These are phyloP conservation scores for Drosophila saltans DNA, from an alignment of 1,140 invertebrate genomes.

Conservation along the genomic window DNA sequence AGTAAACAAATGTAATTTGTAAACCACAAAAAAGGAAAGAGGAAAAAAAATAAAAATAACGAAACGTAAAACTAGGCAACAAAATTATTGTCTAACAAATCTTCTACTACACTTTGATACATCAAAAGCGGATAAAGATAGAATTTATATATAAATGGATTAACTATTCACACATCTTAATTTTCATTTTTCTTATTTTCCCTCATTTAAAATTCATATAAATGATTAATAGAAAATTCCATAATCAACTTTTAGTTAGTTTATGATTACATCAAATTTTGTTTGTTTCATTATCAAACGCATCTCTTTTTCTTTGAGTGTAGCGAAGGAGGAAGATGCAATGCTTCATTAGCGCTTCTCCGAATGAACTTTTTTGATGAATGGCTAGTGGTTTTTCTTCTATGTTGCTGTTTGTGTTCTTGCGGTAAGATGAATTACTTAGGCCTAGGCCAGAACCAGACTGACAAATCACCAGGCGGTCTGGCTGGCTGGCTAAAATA, in stretches of 20 bases:
- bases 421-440: constrained; percentile 58
- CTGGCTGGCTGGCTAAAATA: not conserved
- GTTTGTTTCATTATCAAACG: too few species aligned
- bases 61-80: not conserved
- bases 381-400: constrained; percentile 3
- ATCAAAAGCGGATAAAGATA: too few species aligned
- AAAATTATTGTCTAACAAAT: constrained; percentile 38
- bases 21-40: constrained; percentile 57
- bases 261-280: too few species aligned
- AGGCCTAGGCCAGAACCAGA: constrained; percentile 30
- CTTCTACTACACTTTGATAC: too few species aligned
- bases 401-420: not conserved
- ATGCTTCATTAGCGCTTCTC: constrained; percentile 67
- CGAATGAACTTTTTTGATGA: constrained; percentile 20
- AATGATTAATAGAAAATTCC: too few species aligned
- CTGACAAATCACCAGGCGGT: constrained; percentile 56
- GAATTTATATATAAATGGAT: not conserved
- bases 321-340: constrained; percentile 19
- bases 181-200: not conserved
- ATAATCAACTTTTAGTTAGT: too few species aligned
- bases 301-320: constrained; percentile 2
- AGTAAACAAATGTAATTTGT: constrained; percentile 72
- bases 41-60: too few species aligned
- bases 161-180: constrained; percentile 5
- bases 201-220: too few species aligned